A percentile compares a stretch with the other conserved stretches of the same genome.
Conservation (phyloP, 1,140 invertebrate species). For the Hylyphantes graminicola region DNA sequence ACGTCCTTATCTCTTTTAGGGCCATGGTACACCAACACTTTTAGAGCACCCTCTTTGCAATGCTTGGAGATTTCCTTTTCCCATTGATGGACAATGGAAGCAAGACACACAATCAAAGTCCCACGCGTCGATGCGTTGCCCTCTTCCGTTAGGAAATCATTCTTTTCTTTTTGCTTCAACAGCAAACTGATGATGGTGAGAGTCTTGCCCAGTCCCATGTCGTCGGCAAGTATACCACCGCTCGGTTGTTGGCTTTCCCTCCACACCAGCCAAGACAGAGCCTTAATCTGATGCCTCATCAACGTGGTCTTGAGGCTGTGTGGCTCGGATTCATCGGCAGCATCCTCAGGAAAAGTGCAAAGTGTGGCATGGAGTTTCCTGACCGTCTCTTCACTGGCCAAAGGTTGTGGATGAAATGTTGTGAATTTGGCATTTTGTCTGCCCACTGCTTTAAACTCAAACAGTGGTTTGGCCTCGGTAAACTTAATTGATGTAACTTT, state of each 20-base stretch:
- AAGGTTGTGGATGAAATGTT: not conserved
- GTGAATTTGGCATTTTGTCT: not conserved
- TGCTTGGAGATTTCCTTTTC: slow-evolving; percentile 80
- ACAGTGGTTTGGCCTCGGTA: slow-evolving; percentile 44
- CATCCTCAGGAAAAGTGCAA: slow-evolving; percentile 69
- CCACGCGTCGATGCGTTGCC: slow-evolving; percentile 67
- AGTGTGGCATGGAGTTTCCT: slow-evolving; percentile 31
- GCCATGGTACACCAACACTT: slow-evolving; percentile 84
- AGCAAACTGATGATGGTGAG: slow-evolving; percentile 90
- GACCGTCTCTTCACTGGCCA: slow-evolving; percentile 14
- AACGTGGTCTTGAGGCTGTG: slow-evolving; percentile 73
- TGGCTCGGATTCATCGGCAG: slow-evolving; percentile 72
- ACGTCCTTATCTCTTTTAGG: slow-evolving; percentile 76
- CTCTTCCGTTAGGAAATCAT: not conserved
- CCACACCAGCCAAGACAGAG: slow-evolving; percentile 89
- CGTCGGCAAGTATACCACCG: slow-evolving; percentile 89
- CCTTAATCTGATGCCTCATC: slow-evolving; percentile 88
- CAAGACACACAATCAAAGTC: slow-evolving; percentile 90
- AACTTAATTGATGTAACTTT: not conserved
- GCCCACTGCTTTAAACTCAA: not conserved
- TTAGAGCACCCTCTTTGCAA: slow-evolving; percentile 74
- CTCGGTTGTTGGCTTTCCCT: slow-evolving; percentile 83
- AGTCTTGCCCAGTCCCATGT: slow-evolving; percentile 95
- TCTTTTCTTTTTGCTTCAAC: slow-evolving; percentile 69
- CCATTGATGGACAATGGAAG: slow-evolving; percentile 83